Base-by-base conservation (phyloP, 2,888 invertebrate genomes). In the Perizoma affinitatum region DNA sequence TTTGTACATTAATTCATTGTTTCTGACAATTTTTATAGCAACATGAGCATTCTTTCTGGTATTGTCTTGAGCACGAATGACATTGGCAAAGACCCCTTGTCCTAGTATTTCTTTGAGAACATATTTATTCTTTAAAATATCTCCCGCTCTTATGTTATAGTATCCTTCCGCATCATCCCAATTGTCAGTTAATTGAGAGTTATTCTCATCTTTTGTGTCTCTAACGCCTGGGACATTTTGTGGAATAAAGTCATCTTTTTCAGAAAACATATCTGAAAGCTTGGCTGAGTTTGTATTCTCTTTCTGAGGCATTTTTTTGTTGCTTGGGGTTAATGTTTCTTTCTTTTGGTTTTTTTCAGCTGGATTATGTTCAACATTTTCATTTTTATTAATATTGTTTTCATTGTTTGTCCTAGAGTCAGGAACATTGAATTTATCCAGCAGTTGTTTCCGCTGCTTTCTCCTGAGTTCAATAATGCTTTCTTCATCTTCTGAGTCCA, bases 161-260 rank as follows among this genome's bases (percentile, higher is more conserved):
- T 99, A 99, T 48, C 99, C 99, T 86, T 99, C 99, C 5, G 97
- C 96, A 92, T 99, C 99, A 86, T 99, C 99, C 98, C 99, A 99
- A 85, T 99, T 99, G 84, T 99, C 99, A 5, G 96, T 97, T 65
- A 97, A 96, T 9, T 97, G 97, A 42, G 97, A 96, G 83, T 98
- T 98, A 61, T 93, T 93, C 64, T 94, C 94, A 66, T 75, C 78
- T 47, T 80, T 81, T 52, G 69, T 55, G 11, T 55, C 75, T 6
- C 78, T 73, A 64, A 73, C 75, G 54, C 84, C 80, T 4, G 68
- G 62, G 41, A 58, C 63, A 65, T 72, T 94, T 76, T 95, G 95
- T 75, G 95, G 94, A 43, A 95, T 94, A 84, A 98, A 97, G 81
- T 96, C 96, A 84, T 97, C 96, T 74, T 96, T 96, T 80, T 98